A percentile compares a stretch with the other conserved stretches of the same genome.
These are phyloP conservation scores for Sciurus niger DNA, from an alignment of 2,113 vertebrate genomes.

Conservation along the genomic window DNA sequence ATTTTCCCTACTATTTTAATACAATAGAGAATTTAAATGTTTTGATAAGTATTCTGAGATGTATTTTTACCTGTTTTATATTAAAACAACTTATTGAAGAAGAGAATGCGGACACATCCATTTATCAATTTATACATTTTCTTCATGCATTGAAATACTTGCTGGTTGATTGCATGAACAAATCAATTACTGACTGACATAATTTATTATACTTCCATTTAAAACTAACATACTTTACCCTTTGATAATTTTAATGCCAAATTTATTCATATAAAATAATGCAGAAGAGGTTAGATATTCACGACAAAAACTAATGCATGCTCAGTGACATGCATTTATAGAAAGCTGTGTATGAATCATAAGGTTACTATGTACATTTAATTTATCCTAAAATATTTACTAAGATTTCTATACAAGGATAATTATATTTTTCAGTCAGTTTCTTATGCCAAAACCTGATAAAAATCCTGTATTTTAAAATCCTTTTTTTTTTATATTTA, in stretches of 20 bases:
- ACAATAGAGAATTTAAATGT: background rate
- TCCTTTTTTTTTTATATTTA: too few relatives aligned
- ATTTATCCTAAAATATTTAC: conserved; percentile 36
- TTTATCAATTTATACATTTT: background rate
- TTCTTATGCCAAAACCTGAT: background rate
- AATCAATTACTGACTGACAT: background rate
- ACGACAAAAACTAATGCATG: background rate
- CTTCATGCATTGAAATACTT: conserved; percentile 50
- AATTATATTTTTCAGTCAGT: background rate
- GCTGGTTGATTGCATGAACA: background rate
- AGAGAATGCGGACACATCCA: background rate
- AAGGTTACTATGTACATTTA: background rate
- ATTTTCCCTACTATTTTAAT: background rate
- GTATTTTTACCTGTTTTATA: background rate
- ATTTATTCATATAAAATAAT: conserved; percentile 1
- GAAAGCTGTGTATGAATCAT: background rate
- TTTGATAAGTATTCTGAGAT: background rate
- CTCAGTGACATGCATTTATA: background rate
- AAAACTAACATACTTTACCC: background rate
- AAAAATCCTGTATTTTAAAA: background rate
- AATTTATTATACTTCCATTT: conserved; percentile 37
- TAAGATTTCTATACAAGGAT: background rate
- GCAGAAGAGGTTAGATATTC: background rate
- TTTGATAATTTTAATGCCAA: background rate
- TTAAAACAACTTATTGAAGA: background rate